Evolutionary conservation across 2,888 invertebrate species (phyloP), one percentile per base, ranked within the genome.

Genomic region (Crematogaster levior): DNA sequence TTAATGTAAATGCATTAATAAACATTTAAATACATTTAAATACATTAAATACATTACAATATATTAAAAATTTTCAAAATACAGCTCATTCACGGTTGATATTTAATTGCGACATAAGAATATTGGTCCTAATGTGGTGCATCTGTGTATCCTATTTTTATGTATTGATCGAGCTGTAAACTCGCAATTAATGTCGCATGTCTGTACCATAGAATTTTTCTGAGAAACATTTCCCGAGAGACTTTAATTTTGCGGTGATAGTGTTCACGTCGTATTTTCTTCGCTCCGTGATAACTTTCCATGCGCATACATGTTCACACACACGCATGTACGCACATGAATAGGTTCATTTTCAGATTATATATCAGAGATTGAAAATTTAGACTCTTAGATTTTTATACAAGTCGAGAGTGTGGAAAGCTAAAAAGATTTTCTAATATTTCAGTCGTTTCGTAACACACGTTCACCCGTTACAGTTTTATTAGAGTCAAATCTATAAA

Each of bases 161-260:
- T 58, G 24, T 58, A 80, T 80, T 21, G 75, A 80, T 80, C 60
- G 77, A 34, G 34, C n/a, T 24, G 80, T 80, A 75, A 80, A 80
- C 75, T 80, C 27, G 48, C 48, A 74, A 61, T 77, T 80, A 74
- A 74, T 37, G 60, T 60, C 37, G 60, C 51, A 40, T 9, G 51
- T 60, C n/a, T 24, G 21, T 77, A 40, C 10, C 15, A n/a, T 27
- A 60, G 27, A 80, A 77, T 80, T 80, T 80, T 74, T 60, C n/a
- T n/a, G n/a, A n/a, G n/a, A n/a, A n/a, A 7, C 40, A 60, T 80
- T 74, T 10, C 21, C 77, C 77, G 12, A 7, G 75, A 75, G 60
- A 74, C 43, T 58, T 80, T 48, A 80, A 77, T 80, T 77, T 61
- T 48, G 58, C 21, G 80, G 75, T 43, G 74, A 79, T 34, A 34